Conservation (phyloP, 2,888 invertebrate species). For the Cosmia pyralina region DNA sequence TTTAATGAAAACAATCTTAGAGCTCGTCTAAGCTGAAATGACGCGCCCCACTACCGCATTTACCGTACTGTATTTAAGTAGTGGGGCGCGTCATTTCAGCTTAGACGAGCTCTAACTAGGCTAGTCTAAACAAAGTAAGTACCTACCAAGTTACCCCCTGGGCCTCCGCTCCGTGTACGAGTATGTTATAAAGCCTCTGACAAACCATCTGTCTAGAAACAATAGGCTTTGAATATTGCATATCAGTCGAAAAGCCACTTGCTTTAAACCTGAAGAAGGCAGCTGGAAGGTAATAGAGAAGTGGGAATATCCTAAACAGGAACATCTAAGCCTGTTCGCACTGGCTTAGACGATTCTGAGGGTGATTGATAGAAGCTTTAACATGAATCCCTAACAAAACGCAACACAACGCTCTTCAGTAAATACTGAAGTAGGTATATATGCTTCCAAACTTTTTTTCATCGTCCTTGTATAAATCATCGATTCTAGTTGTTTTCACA, state of each 20-base stretch:
- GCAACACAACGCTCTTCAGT: constrained; percentile 5
- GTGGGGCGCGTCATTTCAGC: no score
- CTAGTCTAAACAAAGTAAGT: background rate
- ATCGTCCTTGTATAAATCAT: constrained; percentile 7
- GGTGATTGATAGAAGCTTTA: constrained; percentile 33
- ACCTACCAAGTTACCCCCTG: background rate
- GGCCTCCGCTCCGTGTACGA: background rate
- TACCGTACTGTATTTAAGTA: no score
- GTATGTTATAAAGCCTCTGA: constrained; percentile 14
- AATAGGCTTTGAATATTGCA: constrained; percentile 39
- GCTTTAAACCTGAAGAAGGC: constrained; percentile 41
- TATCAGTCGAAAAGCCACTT: constrained; percentile 29
- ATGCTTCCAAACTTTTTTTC: background rate
- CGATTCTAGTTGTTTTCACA: constrained; percentile 23
- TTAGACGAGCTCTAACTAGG: no score
- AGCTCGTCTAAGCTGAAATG: no score
- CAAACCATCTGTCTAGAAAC: constrained; percentile 29
- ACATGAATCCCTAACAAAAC: constrained; percentile 19
- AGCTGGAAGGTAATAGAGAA: constrained; percentile 35
- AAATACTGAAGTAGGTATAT: background rate
- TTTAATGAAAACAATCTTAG: background rate
- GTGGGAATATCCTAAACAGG: constrained; percentile 18
- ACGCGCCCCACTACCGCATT: no score
- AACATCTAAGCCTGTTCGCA: background rate
- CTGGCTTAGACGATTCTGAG: constrained; percentile 16